Base-by-base conservation (phyloP, 2,888 invertebrate species). In the Ormyrus pomaceus region DNA sequence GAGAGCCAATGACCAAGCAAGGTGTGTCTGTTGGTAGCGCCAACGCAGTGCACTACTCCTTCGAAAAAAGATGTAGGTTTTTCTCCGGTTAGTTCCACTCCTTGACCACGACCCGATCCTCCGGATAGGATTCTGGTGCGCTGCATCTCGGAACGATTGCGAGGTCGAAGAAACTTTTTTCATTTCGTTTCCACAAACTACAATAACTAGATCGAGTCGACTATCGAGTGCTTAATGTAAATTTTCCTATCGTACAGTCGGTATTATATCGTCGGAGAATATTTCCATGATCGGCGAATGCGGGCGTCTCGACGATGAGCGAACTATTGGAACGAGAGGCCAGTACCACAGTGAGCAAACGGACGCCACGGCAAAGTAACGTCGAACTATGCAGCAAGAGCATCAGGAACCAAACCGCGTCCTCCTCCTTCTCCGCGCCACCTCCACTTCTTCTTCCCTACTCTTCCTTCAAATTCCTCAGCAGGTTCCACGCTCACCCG, bases 1-100 rank as follows among this genome's bases (percentile, higher is more conserved):
- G 81, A 86, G 88, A 88, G 88, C 88, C 88, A 89, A 89, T 89
- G 89, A 89, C 88, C 89, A 89, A 86, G 86, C 88, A 89, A 89
- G 89, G 88, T 88, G 89, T 88, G 89, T 87, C 85, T 87, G 88
- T 86, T 84, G 84, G 83, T 80, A 79, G 81, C 81, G 80, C 83
- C 82, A 83, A 10, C 83, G 88, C 87, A 87, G 87, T 88, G 34
- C 34, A 34, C 34, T 34, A 34, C 34, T 34, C 34, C 88, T 88
- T 89, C 86, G 86, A 85, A 88, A 86, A 84, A 83, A 76, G 48
- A 53, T 11, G 62, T n/a, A 10, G 45, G n/a, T 13, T 55, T 46
- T 65, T 19, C 13, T 9, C 50, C 5, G 19, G 19, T 70, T 11
- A 48, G n/a, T 56, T 70, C 34, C 34, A 34, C 34, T 34, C 34